A percentile compares a stretch with the other conserved stretches of the same genome.
Evolutionary conservation across 2,797 vertebrate species (phyloP).

Genomic region (Uromys caudimaculatus): DNA sequence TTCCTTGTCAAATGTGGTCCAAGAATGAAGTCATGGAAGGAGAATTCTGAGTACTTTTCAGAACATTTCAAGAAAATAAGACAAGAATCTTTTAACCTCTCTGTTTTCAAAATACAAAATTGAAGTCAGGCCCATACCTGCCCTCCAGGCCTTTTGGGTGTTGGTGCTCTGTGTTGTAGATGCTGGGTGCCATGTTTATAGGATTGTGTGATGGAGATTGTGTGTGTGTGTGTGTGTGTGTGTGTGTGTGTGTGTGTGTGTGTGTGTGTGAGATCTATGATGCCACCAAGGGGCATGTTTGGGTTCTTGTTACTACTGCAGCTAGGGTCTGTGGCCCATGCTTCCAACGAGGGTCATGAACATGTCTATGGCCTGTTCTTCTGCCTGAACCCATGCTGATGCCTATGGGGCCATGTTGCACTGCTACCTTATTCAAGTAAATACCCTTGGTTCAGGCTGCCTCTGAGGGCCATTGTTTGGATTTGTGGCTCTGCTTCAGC

Average conservation of each 20-base stretch:
- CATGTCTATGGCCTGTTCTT: not conserved
- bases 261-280: not conserved
- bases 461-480: not conserved
- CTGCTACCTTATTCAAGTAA: not conserved
- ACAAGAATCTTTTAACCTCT: not conserved
- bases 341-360: not conserved
- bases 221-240: too few relatives aligned
- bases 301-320: not conserved
- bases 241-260: not conserved
- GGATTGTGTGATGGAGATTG: not conserved
- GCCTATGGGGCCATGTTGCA: not conserved
- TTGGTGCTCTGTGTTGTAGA: not conserved
- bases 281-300: not conserved
- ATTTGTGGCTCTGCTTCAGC: not conserved
- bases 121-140: not conserved
- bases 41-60: too few relatives aligned
- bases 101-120: not conserved
- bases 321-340: not conserved
- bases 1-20: not conserved
- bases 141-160: not conserved
- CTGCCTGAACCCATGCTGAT: not conserved
- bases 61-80: not conserved
- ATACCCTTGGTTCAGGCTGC: not conserved
- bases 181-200: not conserved
- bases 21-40: not conserved